Evolutionary conservation across 2,888 invertebrate genomes (phyloP).

Genomic region (Linnaemya tessellans): DNA sequence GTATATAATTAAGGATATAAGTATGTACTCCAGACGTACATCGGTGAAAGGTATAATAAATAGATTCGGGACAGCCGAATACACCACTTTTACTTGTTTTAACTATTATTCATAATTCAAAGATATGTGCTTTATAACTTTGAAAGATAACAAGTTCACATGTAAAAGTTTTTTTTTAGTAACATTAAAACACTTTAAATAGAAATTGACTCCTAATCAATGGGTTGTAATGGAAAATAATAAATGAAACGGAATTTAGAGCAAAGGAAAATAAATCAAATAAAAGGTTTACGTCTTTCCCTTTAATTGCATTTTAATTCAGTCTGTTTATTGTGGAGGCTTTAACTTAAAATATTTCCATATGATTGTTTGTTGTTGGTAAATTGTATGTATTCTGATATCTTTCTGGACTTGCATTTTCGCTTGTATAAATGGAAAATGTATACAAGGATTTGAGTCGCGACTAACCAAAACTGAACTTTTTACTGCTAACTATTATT

Average conservation of each 20-base stretch:
- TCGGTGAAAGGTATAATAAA: too few relatives aligned
- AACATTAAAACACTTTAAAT: slow-evolving; percentile 9
- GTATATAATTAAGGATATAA: too few relatives aligned
- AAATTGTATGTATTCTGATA: background rate
- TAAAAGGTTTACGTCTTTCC: slow-evolving; percentile 43
- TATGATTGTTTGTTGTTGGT: slow-evolving; percentile 23
- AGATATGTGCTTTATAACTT: background rate
- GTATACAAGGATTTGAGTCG: too few relatives aligned
- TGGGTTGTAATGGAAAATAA: background rate
- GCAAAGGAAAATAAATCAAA: slow-evolving; percentile 34
- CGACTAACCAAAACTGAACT: too few relatives aligned
- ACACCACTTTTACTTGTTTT: too few relatives aligned
- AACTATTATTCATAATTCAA: slow-evolving; percentile 18
- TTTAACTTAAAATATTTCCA: slow-evolving; percentile 37
- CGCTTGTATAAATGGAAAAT: too few relatives aligned
- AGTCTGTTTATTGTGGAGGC: slow-evolving; percentile 25
- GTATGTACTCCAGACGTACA: too few relatives aligned
- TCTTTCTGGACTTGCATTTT: background rate
- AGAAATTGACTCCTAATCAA: slow-evolving; percentile 38
- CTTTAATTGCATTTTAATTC: slow-evolving; percentile 59
- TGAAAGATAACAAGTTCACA: background rate
- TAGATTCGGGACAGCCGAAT: too few relatives aligned
- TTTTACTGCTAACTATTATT: too few relatives aligned
- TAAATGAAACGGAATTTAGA: slow-evolving; percentile 9
- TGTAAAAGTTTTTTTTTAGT: background rate